Evolutionary conservation across 2,113 vertebrate genomes (phyloP).

Genomic region (Pachycephala philippinensis): DNA sequence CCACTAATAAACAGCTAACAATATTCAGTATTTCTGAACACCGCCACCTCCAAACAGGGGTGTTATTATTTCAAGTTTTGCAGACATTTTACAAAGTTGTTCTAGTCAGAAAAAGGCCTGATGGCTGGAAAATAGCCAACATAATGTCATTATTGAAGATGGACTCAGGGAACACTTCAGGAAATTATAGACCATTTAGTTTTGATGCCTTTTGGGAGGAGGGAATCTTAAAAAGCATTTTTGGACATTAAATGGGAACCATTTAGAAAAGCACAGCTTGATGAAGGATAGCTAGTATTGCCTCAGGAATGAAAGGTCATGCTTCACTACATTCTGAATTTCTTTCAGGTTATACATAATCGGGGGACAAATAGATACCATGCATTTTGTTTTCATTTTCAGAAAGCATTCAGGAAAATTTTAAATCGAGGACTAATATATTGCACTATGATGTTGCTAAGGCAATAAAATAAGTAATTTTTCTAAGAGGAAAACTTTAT

Average conservation of each 20-base stretch:
- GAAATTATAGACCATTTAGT: conserved; percentile 78
- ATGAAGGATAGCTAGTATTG: conserved; percentile 67
- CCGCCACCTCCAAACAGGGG: neutral
- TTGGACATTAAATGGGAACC: conserved; percentile 75
- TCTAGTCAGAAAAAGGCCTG: conserved; percentile 53
- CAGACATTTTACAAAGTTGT: conserved; percentile 69
- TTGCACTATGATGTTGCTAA: neutral
- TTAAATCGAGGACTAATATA: conserved; percentile 3
- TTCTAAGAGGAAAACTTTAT: conserved; percentile 1
- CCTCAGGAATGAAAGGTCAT: conserved; percentile 69
- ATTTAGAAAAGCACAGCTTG: conserved; percentile 76
- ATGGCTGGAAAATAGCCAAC: conserved; percentile 69
- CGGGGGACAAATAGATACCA: conserved; percentile 53
- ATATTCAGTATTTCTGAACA: neutral
- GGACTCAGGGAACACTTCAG: conserved; percentile 74
- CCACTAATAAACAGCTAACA: conserved; percentile 48
- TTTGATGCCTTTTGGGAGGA: conserved; percentile 71
- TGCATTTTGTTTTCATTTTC: conserved; percentile 41
- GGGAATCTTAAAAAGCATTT: conserved; percentile 76
- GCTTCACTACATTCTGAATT: conserved; percentile 67
- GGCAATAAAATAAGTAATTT: neutral
- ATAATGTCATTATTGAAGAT: conserved; percentile 77
- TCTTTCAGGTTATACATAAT: conserved; percentile 65
- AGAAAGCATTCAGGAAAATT: conserved; percentile 28
- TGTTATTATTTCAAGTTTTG: conserved; percentile 63